Conservation (phyloP, 2,797 vertebrate genomes). For the Manis crassicaudata region DNA sequence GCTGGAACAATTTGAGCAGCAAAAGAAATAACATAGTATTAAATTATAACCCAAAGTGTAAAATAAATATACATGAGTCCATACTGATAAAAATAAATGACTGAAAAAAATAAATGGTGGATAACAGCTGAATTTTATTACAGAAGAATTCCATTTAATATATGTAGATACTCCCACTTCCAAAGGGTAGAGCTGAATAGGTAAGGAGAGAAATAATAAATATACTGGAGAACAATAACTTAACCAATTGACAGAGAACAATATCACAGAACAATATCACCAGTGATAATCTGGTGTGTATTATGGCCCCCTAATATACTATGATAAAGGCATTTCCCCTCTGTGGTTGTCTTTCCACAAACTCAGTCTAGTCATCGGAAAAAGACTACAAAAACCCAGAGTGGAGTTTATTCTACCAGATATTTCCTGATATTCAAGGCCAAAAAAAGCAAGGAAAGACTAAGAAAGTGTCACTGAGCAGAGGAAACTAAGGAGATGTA, state of each 20-base stretch:
- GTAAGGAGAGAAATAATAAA: not conserved
- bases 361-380: not conserved
- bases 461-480: not conserved
- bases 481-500: not conserved
- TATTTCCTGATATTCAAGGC: not conserved
- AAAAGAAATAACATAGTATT: not conserved
- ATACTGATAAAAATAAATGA: not conserved
- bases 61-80: not conserved
- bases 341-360: not conserved
- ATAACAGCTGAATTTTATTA: not conserved
- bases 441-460: not conserved
- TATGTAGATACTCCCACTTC: not conserved
- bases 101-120: not conserved
- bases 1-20: not conserved
- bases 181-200: not conserved
- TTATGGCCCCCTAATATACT: not conserved
- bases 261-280: not conserved
- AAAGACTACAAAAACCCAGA: not conserved
- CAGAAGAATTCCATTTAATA: not conserved
- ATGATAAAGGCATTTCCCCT: not conserved
- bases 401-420: not conserved
- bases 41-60: not conserved
- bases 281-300: too few species aligned
- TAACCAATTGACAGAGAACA: not conserved
- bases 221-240: not conserved